Percentiles rank a stretch among this genome's conserved stretches.
Evolutionary conservation across 2,888 invertebrate genomes (phyloP).

Genomic region (Sphaerophoria rueppellii): DNA sequence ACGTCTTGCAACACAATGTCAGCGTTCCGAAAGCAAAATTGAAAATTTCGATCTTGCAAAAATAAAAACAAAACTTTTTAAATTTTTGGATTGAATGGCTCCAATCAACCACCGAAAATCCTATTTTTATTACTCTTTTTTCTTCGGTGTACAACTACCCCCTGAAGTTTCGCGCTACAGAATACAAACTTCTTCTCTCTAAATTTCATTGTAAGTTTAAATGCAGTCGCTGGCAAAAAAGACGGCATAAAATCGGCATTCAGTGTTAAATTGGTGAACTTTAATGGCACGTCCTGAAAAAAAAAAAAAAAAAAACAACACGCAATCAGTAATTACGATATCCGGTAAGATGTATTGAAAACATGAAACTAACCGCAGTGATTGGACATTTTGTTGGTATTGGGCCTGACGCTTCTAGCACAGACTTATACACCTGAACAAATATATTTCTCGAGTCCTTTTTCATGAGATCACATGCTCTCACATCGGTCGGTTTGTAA

Average conservation of each 20-base stretch:
- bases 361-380: neutral
- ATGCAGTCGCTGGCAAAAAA: slow-evolving; percentile 1
- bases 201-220: neutral
- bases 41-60: neutral
- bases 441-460: neutral
- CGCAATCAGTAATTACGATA: no score
- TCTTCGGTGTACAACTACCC: neutral
- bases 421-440: neutral
- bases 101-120: neutral
- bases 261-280: neutral
- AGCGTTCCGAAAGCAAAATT: no score
- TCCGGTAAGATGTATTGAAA: neutral
- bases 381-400: slow-evolving; percentile 1
- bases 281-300: slow-evolving; percentile 8
- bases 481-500: neutral
- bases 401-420: neutral
- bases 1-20: no score
- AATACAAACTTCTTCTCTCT: neutral
- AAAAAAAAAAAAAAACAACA: neutral
- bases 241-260: neutral
- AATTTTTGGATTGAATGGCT: neutral
- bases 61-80: neutral
- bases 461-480: neutral
- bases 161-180: neutral
- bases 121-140: neutral